Evolutionary conservation across 2,888 invertebrate species (phyloP).

Genomic region (Cryptocheilus praepositus): DNA sequence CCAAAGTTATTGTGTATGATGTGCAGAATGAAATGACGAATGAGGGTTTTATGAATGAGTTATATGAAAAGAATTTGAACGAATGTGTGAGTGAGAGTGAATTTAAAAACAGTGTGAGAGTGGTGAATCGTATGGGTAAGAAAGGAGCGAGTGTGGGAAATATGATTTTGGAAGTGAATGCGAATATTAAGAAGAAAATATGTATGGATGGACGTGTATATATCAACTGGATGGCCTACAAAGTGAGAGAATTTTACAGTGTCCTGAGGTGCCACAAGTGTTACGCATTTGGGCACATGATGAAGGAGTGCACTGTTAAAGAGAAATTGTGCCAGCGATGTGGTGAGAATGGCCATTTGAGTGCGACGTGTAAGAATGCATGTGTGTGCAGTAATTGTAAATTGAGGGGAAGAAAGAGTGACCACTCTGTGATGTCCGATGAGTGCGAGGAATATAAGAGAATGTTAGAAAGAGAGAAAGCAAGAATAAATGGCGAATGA

Average conservation of each 20-base stretch:
- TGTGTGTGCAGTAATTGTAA: constrained; percentile 25
- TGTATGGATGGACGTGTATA: constrained; percentile 6
- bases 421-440: constrained; percentile 10
- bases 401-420: background rate
- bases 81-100: background rate
- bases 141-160: background rate
- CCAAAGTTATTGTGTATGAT: constrained; percentile 12
- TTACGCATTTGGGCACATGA: constrained; percentile 4
- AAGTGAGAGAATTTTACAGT: constrained; percentile 6
- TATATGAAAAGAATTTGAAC: constrained; percentile 1
- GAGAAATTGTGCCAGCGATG: constrained; percentile 22
- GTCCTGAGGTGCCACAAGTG: constrained; percentile 22
- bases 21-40: no score
- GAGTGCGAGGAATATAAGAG: constrained; percentile 14
- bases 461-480: constrained; percentile 1
- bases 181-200: background rate
- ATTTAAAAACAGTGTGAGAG: background rate
- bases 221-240: constrained; percentile 10
- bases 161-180: background rate
- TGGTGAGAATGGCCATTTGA: constrained; percentile 18
- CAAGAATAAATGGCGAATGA: no score
- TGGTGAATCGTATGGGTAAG: background rate
- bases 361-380: constrained; percentile 3
- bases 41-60: background rate
- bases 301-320: constrained; percentile 14